phyloP scores from a whole-genome alignment of 64 coral and sea anemone genomes.

The Orbicella faveolata region DNA sequence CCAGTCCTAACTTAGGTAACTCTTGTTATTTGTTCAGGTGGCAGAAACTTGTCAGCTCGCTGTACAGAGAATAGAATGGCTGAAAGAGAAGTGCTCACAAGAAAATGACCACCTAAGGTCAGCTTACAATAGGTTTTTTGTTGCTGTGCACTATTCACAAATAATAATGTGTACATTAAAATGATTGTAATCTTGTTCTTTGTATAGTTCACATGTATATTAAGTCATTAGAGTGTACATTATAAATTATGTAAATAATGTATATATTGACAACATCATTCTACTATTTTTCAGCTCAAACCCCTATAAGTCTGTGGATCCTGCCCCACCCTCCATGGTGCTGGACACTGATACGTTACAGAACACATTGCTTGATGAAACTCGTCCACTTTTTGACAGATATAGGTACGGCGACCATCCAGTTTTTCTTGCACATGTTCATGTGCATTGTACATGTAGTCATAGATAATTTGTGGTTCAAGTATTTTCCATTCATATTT shows the following conservation, averaged over 20 bases:
- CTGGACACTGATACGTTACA: conserved; percentile 54
- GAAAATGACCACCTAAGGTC: conserved; percentile 85
- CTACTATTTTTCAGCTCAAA: conserved; percentile 58
- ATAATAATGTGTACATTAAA: too few relatives aligned
- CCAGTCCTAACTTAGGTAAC: background rate
- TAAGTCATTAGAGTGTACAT: too few relatives aligned
- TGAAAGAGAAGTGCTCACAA: conserved; percentile 44
- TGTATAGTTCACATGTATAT: too few relatives aligned
- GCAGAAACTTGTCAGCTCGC: conserved; percentile 97
- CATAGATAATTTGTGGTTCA: too few relatives aligned
- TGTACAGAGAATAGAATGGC: conserved; percentile 92
- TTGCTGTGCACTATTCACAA: background rate
- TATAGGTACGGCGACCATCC: conserved; percentile 66
- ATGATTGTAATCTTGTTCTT: too few relatives aligned
- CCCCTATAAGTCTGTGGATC: conserved; percentile 95
- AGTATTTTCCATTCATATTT: too few relatives aligned
- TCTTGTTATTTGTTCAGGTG: conserved; percentile 43
- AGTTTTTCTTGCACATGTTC: too few relatives aligned
- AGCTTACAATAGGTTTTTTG: background rate
- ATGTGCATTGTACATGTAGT: too few relatives aligned
- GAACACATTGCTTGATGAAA: conserved; percentile 72
- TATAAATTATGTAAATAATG: too few relatives aligned
- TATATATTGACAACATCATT: background rate
- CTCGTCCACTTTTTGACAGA: conserved; percentile 86
- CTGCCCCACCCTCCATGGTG: conserved; percentile 77